Conservation (phyloP, 1,140 invertebrate genomes). For the Diuraphis noxia region DNA sequence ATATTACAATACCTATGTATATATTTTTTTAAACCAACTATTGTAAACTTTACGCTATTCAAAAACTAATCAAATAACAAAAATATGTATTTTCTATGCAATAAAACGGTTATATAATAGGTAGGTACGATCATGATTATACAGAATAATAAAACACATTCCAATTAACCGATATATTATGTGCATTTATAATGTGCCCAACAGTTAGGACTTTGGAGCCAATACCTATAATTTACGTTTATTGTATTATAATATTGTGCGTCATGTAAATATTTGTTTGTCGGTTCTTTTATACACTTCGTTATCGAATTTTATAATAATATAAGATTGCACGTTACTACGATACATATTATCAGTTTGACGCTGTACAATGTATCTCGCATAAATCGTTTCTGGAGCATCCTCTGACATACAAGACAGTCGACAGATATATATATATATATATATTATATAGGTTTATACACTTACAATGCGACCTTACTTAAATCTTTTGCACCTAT, state of each 20-base stretch:
- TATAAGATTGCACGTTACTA: not conserved
- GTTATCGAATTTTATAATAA: not conserved
- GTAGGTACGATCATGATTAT: not conserved
- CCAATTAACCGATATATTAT: not conserved
- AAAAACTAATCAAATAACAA: not conserved
- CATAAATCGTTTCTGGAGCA: not conserved
- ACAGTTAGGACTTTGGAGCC: not conserved
- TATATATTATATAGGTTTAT: accelerated
- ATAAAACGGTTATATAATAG: not conserved
- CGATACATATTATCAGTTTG: not conserved
- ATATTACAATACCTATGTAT: too few relatives aligned
- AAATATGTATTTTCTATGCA: not conserved
- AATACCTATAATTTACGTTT: not conserved
- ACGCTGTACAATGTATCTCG: not conserved
- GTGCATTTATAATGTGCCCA: not conserved
- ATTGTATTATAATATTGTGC: not conserved
- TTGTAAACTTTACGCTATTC: not conserved
- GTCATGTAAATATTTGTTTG: not conserved
- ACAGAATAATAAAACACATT: not conserved
- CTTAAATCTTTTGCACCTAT: not conserved
- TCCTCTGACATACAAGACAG: not conserved
- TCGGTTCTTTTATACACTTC: not conserved
- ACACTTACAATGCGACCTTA: not conserved
- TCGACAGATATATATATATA: not conserved
- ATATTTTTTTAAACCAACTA: not conserved